A percentile compares a stretch with the other conserved stretches of the same genome.
Conservation (phyloP, 2,797 vertebrate genomes). For the Orientallactaga sibirica region DNA sequence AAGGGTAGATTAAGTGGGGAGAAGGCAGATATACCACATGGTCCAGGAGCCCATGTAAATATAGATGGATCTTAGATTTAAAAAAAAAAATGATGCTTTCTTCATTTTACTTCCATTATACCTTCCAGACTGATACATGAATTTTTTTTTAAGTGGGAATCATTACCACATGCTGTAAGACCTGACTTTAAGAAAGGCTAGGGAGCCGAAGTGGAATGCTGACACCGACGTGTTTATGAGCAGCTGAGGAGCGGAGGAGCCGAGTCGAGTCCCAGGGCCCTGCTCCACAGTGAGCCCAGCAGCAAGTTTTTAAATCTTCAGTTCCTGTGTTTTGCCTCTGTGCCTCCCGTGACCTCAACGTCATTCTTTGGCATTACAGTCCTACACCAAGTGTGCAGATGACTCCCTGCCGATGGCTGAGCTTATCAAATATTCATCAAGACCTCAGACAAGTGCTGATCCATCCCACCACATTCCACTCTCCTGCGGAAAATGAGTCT, state of each 20-base stretch:
- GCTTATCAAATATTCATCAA: constrained; percentile 69
- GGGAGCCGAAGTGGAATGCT: background rate
- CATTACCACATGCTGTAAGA: background rate
- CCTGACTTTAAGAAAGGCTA: background rate
- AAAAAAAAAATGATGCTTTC: background rate
- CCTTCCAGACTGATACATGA: background rate
- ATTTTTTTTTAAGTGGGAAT: background rate
- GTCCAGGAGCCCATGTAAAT: no score
- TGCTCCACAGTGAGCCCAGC: background rate
- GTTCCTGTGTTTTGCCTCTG: constrained; percentile 42
- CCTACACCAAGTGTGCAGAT: constrained; percentile 14
- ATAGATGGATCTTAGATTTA: no score
- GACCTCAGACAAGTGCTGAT: background rate
- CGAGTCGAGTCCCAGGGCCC: background rate
- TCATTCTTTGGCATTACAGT: constrained; percentile 31
- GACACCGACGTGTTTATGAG: background rate
- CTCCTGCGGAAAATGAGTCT: background rate
- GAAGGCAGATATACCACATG: no score
- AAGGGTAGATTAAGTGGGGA: no score
- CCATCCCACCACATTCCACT: background rate
- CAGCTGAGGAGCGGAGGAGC: background rate
- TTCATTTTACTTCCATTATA: background rate
- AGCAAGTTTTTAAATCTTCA: background rate
- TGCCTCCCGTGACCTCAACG: background rate
- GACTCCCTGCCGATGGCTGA: background rate